Evolutionary conservation across 2,888 invertebrate species (phyloP).

Genomic region (Agrilus mali): DNA sequence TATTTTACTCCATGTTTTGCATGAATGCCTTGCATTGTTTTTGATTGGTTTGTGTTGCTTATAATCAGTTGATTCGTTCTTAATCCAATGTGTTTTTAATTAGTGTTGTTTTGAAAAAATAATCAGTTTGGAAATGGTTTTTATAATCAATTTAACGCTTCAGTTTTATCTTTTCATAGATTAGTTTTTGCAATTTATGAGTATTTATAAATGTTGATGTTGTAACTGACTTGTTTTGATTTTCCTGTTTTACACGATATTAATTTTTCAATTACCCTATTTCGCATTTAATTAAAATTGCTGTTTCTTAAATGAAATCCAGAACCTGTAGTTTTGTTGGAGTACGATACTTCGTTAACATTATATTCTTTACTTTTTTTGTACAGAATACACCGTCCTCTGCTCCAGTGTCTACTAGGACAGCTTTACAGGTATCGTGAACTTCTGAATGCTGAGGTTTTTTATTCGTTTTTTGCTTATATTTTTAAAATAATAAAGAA

Average conservation of each 20-base stretch:
- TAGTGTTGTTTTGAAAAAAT: too few relatives aligned
- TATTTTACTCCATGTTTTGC: slow-evolving; percentile 2
- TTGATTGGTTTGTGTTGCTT: slow-evolving; percentile 20
- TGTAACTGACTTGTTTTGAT: background rate
- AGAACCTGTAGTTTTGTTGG: too few relatives aligned
- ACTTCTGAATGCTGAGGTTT: too few relatives aligned
- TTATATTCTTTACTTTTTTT: slow-evolving; percentile 18
- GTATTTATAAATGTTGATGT: too few relatives aligned
- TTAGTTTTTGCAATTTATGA: slow-evolving; percentile 1
- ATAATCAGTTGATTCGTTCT: slow-evolving; percentile 1
- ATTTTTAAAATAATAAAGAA: slow-evolving; percentile 31
- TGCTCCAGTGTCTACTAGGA: slow-evolving; percentile 47
- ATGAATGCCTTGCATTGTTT: slow-evolving; percentile 6
- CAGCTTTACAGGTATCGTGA: slow-evolving; percentile 51
- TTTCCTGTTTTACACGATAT: background rate
- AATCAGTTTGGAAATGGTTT: too few relatives aligned
- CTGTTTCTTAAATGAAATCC: background rate
- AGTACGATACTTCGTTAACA: slow-evolving; percentile 9
- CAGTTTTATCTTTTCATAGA: slow-evolving; percentile 1
- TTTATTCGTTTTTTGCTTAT: background rate
- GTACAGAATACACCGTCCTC: slow-evolving; percentile 39
- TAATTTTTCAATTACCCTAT: background rate
- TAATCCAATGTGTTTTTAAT: background rate
- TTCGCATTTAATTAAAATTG: slow-evolving; percentile 1
- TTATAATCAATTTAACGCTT: too few relatives aligned